Evolutionary conservation across 1,140 invertebrate genomes (phyloP), one percentile per base, ranked within the genome.

Genomic region (Caenorhabditis inopinata): DNA sequence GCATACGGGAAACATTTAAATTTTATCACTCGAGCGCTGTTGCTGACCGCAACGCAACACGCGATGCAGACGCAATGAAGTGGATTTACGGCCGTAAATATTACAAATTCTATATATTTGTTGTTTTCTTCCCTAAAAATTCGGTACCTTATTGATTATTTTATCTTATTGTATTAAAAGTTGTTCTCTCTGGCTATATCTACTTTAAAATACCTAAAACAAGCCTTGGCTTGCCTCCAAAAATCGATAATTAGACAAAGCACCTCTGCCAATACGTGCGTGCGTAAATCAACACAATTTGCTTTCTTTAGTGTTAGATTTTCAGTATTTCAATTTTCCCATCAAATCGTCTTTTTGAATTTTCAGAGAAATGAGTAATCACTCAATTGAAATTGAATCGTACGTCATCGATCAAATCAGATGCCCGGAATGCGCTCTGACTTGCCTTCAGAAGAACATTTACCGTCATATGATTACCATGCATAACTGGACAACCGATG

Each of bases 71-170:
- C n/a, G n/a, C 5, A 7, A 38, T 7, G 18, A 18, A 42, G 16
- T 38, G 18, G 29, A 68, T 68, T 68, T 68, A 68, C 58, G 58
- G 32, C 5, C 58, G 58, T 68, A 68, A 68, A 68, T 68, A 29
- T 32, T 68, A 68, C 58, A 2, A 12, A 21, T 16, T 21, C 21
- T 68, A 38, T 18, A 11, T 5, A 32, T 38, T 38, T 38, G 6
- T 21, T 7, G 9, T 38, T 68, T 68, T 68, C n/a, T n/a, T n/a
- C n/a, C n/a, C n/a, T n/a, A n/a, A n/a, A n/a, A n/a, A n/a, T n/a
- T n/a, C n/a, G n/a, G n/a, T n/a, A n/a, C n/a, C n/a, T n/a, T n/a
- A n/a, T n/a, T n/a, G n/a, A n/a, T n/a, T n/a, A n/a, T n/a, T n/a
- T n/a, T n/a, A n/a, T n/a, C n/a, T n/a, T n/a, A n/a, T n/a, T n/a